These are phyloP conservation scores for Ammodramus savannarum DNA, from an alignment of 2,113 vertebrate genomes.

Conservation along the genomic window DNA sequence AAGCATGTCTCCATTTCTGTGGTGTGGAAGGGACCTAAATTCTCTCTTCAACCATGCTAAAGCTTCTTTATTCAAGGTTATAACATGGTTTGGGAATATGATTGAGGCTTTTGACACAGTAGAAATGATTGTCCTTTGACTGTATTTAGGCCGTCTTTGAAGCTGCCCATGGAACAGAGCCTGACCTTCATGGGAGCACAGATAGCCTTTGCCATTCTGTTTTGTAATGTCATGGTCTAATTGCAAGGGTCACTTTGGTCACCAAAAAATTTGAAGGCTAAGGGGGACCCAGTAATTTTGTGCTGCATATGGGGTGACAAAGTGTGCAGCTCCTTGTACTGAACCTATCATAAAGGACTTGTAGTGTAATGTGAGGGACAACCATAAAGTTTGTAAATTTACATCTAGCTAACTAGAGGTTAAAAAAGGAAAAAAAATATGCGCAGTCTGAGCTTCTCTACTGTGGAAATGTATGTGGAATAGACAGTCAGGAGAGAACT, in stretches of 20 bases:
- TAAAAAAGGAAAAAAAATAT: neutral
- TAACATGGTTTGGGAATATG: constrained; percentile 19
- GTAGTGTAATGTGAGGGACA: neutral
- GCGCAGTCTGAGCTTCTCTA: neutral
- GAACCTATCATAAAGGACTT: neutral
- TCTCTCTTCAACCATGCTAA: constrained; percentile 39
- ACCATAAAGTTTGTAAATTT: neutral
- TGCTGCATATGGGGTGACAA: neutral
- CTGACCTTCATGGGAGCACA: neutral
- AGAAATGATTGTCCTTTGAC: constrained; percentile 20
- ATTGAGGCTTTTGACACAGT: neutral
- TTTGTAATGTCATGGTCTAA: constrained; percentile 1
- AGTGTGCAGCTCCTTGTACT: neutral
- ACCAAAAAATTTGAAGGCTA: neutral
- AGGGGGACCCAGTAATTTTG: neutral
- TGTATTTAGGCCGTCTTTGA: neutral
- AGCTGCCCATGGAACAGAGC: neutral
- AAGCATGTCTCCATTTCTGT: constrained; percentile 10
- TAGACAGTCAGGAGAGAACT: neutral
- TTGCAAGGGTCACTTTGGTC: neutral
- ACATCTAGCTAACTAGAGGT: neutral
- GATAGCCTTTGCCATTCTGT: neutral
- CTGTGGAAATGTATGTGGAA: neutral
- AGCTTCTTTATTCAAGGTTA: constrained; percentile 57
- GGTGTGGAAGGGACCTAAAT: constrained; percentile 18